Base-by-base conservation (phyloP, 2,888 invertebrate genomes). In the Erebia ligea region DNA sequence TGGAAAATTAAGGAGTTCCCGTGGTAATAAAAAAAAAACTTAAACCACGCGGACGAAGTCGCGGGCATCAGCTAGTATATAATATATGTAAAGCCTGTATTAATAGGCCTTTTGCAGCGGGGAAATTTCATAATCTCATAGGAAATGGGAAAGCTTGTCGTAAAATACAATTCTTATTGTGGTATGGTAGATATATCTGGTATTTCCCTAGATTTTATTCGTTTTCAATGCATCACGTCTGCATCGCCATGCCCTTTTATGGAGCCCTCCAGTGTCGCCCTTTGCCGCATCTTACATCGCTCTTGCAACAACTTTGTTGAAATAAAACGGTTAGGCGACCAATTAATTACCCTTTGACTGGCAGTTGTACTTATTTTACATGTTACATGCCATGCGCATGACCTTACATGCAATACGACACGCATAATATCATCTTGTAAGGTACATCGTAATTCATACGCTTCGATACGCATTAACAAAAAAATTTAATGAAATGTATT, bases 361-460 rank as follows among this genome's bases (percentile, higher is more conserved):
- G 45, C 66, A 64, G 62, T 25, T 48, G 62, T 62, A 62, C 45
- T 62, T 62, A 62, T 62, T 62, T 62, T 48, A 62, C 62, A 62
- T 45, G 21, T 48, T 45, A 48, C 15, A 25, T 21, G 48, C 1
- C 62, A 40, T 59, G n/a, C 3, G 59, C 17, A 13, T 19, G 62
- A 8, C 45, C 62, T 62, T 48, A 61, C 42, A 45, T 45, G 62
- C 62, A 9, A 45, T 21, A 11, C 48, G 48, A 62, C 21, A 15
- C 9, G 56, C 56, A 40, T 42, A 59, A 62, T 45, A 48, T 48
- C 48, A 9, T 45, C 21, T 1, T 45, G 62, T 45, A 62, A 45
- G 15, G 61, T 62, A 21, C 61, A 62, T 45, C 45, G 45, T 48
- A 62, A 48, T 48, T 62, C 19, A 48, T 48, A 15, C 15, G 48